Evolutionary conservation across 2,888 invertebrate genomes (phyloP), one percentile per base, ranked within the genome.

Genomic region (Lochmaea crataegi): DNA sequence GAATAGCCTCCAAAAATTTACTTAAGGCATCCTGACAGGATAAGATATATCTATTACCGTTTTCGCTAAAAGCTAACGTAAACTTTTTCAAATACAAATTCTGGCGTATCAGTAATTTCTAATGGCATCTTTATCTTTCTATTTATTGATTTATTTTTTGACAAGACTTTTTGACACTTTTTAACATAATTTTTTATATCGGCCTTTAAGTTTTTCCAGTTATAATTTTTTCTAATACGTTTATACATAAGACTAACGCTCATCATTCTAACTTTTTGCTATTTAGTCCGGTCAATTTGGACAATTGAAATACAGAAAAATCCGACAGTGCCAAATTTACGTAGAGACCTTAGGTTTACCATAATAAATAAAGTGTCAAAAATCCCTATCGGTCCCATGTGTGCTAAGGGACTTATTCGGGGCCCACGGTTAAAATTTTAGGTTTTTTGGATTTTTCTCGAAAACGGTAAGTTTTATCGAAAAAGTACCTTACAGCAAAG

Each of bases 1-100:
- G 77, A 48, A 48, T 48, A 14, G 45, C 11, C 41, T 41, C 41
- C 12, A 48, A 48, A 48, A 48, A 48, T 48, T 22, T 79, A 0
- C 79, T 77, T 18, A 80, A 77, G 64, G 78, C 71, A 65, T 81
- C 81, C 38, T 76, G 76, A n/a, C 80, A 77, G 0, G 83, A 82
- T 10, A 82, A 61, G 6, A 83, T 72, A 66, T 81, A 83, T 65
- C 75, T 76, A 66, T 81, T 80, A 42, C 80, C 80, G 1, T 32
- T 16, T 0, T 65, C 2, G 9, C 78, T 77, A 0, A 64, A 64
- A 2, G 73, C 63, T 32, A 82, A 71, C 9, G 80, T 77, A 71
- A 14, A 77, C 68, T 10, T 77, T 61, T 58, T 81, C 75, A 51
- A 81, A 80, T 9, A 80, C 81, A 18, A 16, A 22, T 11, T 68